These are phyloP conservation scores for Plusia festucae DNA, from an alignment of 2,888 invertebrate genomes.

Conservation along the genomic window DNA sequence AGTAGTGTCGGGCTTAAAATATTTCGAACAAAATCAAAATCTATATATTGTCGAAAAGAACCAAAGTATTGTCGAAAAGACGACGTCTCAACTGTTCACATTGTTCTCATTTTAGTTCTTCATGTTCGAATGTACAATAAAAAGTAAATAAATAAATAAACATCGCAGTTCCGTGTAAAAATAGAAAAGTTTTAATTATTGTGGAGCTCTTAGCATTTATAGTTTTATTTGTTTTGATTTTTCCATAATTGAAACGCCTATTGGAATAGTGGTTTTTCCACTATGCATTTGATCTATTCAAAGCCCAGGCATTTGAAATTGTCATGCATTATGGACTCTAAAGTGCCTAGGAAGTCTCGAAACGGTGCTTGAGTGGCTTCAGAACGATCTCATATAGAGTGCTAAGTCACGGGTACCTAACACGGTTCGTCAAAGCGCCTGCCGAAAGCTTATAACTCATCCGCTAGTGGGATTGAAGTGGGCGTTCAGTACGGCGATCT, in stretches of 20 bases:
- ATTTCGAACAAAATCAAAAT: too few species aligned
- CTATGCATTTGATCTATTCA: neutral
- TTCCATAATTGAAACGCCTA: neutral
- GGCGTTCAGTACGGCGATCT: slow-evolving; percentile 14
- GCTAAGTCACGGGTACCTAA: neutral
- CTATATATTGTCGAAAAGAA: too few species aligned
- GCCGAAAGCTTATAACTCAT: slow-evolving; percentile 15
- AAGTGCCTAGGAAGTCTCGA: neutral
- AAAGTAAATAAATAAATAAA: too few species aligned
- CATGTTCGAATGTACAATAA: too few species aligned
- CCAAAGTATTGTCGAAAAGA: too few species aligned
- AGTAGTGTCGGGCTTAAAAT: too few species aligned
- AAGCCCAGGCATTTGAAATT: neutral
- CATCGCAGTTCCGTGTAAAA: too few species aligned
- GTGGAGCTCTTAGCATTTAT: too few species aligned
- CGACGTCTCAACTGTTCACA: too few species aligned
- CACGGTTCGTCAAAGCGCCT: slow-evolving; percentile 12
- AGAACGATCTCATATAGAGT: neutral
- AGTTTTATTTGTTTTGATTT: neutral
- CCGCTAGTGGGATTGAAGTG: slow-evolving; percentile 32
- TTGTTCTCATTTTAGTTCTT: too few species aligned
- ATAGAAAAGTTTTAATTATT: too few species aligned
- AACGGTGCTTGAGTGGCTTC: neutral
- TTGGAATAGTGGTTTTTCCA: too few species aligned
- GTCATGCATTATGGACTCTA: neutral